Percentiles rank a stretch among this genome's conserved stretches.
Evolutionary conservation across 2,797 vertebrate species (phyloP).

Genomic region (Anas capensis): DNA sequence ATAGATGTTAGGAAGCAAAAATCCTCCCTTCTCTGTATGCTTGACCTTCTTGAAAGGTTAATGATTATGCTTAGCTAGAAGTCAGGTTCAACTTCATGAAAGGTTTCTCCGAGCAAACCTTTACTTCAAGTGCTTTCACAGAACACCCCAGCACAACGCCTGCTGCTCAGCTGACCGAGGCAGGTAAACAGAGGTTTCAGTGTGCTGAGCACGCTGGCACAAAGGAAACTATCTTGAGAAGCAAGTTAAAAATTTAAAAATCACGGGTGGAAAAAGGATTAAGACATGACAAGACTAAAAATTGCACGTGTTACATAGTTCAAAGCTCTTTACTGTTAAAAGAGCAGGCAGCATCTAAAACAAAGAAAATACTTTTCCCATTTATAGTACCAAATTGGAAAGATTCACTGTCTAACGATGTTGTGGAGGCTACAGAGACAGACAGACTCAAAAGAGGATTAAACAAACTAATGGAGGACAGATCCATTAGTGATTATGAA

Average conservation of each 20-base stretch:
- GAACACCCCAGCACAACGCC: background rate
- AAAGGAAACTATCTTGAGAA: background rate
- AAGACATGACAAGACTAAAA: background rate
- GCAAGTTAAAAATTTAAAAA: background rate
- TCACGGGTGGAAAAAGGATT: background rate
- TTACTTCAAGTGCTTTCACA: background rate
- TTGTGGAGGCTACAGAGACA: background rate
- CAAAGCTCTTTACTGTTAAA: background rate
- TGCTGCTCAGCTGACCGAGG: background rate
- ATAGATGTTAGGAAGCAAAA: background rate
- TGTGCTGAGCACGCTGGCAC: background rate
- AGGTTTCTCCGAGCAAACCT: background rate
- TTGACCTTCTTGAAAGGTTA: constrained; percentile 18
- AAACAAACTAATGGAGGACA: background rate
- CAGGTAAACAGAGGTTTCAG: background rate
- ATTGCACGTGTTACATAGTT: background rate
- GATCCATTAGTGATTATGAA: constrained; percentile 15
- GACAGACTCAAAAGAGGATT: constrained; percentile 38
- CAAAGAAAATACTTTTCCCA: background rate
- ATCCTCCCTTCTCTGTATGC: background rate
- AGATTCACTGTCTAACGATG: background rate
- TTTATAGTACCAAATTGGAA: background rate
- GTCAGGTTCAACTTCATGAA: background rate
- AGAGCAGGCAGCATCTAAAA: background rate
- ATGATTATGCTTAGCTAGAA: constrained; percentile 17